A percentile compares a stretch with the other conserved stretches of the same genome.
Conservation (phyloP, 2,113 vertebrate species). For the Melanerpes aurifrons region DNA sequence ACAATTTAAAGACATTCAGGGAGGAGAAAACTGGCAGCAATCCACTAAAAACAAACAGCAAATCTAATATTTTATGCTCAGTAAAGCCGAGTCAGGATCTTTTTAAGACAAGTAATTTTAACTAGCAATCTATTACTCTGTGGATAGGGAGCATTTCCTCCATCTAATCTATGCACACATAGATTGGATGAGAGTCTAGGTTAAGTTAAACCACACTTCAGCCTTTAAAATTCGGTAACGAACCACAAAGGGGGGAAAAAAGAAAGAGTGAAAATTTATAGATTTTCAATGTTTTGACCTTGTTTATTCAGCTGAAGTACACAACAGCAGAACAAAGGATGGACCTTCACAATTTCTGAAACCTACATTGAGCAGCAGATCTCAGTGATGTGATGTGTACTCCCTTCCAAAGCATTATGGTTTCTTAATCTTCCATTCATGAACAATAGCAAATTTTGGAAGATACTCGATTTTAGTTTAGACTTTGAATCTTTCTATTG, state of each 20-base stretch:
- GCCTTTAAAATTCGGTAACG: neutral
- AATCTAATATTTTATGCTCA: slow-evolving; percentile 59
- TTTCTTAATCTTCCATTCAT: neutral
- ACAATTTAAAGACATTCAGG: slow-evolving; percentile 36
- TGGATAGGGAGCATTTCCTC: slow-evolving; percentile 18
- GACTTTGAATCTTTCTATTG: neutral
- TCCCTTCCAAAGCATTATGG: neutral
- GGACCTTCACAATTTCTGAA: neutral
- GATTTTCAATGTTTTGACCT: neutral
- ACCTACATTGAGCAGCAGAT: neutral
- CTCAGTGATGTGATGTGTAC: neutral
- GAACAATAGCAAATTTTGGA: neutral
- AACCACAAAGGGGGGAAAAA: neutral
- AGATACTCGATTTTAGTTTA: neutral
- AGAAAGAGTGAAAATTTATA: neutral
- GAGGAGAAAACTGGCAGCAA: slow-evolving; percentile 48
- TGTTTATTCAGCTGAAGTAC: neutral
- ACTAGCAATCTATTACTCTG: slow-evolving; percentile 32
- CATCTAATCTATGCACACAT: slow-evolving; percentile 27
- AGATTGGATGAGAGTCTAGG: slow-evolving; percentile 4
- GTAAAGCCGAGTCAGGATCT: slow-evolving; percentile 57
- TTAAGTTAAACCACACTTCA: slow-evolving; percentile 22
- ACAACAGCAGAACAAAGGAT: neutral
- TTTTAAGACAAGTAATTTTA: slow-evolving; percentile 68
- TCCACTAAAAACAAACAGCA: slow-evolving; percentile 68